These are phyloP conservation scores for Elephas maximus DNA, from an alignment of 2,113 vertebrate genomes.

Conservation along the genomic window DNA sequence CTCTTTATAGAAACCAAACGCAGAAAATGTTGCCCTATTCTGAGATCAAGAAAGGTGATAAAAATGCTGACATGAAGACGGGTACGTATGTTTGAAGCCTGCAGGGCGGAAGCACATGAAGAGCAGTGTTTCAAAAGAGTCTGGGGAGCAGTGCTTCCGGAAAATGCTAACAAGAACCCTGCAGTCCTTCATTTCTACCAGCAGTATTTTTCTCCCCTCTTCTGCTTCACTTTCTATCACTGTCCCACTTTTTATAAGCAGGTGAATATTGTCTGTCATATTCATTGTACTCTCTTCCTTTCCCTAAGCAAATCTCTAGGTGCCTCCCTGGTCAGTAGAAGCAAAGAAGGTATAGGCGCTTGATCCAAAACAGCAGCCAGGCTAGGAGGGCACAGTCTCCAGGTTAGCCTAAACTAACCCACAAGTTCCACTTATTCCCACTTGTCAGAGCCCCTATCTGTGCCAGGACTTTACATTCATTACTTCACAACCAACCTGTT, in stretches of 20 bases:
- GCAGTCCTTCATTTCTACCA: rapidly evolving
- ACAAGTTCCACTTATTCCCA: rapidly evolving
- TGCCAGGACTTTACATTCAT: not conserved
- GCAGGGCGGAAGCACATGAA: not conserved
- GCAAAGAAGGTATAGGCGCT: not conserved
- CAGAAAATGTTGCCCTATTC: not conserved
- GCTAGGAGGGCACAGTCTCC: not conserved
- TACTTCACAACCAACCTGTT: conserved; percentile 4
- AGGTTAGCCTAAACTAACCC: not conserved
- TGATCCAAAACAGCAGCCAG: rapidly evolving
- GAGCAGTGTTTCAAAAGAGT: not conserved
- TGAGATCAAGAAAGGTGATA: not conserved
- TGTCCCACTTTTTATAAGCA: not conserved
- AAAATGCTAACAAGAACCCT: not conserved
- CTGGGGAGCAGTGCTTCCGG: rapidly evolving
- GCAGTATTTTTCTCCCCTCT: rapidly evolving
- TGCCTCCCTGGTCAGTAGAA: rapidly evolving
- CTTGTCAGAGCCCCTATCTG: not conserved
- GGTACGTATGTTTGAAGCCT: rapidly evolving
- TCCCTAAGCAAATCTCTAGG: too few relatives aligned
- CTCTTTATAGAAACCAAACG: rapidly evolving
- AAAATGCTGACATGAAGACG: not conserved
- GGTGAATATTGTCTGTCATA: not conserved
- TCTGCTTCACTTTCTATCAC: not conserved
- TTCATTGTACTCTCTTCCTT: not conserved